A percentile compares a stretch with the other conserved stretches of the same genome.
phyloP scores from a whole-genome alignment of 2,888 invertebrate genomes.

The Ophion ventricosus region DNA sequence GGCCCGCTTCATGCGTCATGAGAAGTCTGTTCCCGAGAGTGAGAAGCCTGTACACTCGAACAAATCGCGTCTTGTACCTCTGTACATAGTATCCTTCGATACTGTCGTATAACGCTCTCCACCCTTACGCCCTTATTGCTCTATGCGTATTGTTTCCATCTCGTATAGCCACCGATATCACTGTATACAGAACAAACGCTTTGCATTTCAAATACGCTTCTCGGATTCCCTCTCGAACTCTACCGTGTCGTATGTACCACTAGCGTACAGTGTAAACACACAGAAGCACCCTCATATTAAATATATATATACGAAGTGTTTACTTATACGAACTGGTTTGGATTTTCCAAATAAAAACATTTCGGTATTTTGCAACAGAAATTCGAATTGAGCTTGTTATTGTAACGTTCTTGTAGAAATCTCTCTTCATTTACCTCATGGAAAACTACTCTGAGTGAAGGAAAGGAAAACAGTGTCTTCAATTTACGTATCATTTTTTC shows the following conservation, averaged over 20 bases:
- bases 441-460: too few species aligned
- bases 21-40: background rate
- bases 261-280: background rate
- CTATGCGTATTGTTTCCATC: slow-evolving; percentile 30
- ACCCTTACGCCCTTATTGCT: background rate
- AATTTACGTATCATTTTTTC: too few species aligned
- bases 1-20: background rate
- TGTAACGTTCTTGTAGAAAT: too few species aligned
- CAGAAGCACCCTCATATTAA: too few species aligned
- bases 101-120: background rate
- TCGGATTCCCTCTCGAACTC: slow-evolving; percentile 25
- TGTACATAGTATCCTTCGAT: background rate
- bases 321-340: too few species aligned
- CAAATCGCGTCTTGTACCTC: slow-evolving; percentile 40
- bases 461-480: too few species aligned
- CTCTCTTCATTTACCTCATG: too few species aligned
- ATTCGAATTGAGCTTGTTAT: too few species aligned
- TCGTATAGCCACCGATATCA: background rate
- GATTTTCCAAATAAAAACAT: too few species aligned
- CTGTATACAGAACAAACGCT: slow-evolving; percentile 16
- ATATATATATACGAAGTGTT: too few species aligned
- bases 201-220: slow-evolving; percentile 49
- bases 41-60: slow-evolving; percentile 14
- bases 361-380: too few species aligned
- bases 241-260: background rate